phyloP scores from a whole-genome alignment of 2,797 vertebrate species.

The Anguilla marmorata region DNA sequence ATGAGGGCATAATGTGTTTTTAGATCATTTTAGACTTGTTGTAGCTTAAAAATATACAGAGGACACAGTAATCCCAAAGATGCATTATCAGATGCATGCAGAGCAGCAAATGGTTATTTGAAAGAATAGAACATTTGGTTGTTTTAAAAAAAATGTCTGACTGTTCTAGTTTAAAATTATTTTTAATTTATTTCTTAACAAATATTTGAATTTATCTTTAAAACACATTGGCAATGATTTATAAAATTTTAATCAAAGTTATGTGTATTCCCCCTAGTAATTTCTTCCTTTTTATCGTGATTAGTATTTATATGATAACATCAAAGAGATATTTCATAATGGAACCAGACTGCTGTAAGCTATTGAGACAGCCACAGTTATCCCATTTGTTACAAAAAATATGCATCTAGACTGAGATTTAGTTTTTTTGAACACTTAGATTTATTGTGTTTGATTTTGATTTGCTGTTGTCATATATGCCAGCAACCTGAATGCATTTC shows the following conservation, averaged over 20 bases:
- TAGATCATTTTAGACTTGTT: slow-evolving; percentile 12
- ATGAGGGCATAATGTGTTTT: slow-evolving; percentile 17
- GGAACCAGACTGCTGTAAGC: slow-evolving; percentile 57
- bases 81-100: not conserved
- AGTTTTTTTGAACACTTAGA: not conserved
- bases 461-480: not conserved
- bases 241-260: slow-evolving; percentile 73
- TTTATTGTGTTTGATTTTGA: not conserved
- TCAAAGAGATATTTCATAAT: slow-evolving; percentile 56
- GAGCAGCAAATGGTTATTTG: not conserved
- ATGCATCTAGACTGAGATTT: not conserved
- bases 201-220: slow-evolving; percentile 55
- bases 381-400: not conserved
- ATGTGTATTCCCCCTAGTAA: slow-evolving; percentile 63
- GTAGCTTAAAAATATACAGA: not conserved
- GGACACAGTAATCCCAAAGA: not conserved
- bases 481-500: not conserved
- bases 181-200: not conserved
- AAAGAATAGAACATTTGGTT: not conserved
- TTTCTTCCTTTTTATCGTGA: slow-evolving; percentile 64
- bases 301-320: slow-evolving; percentile 63
- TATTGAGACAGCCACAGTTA: slow-evolving; percentile 33
- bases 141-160: not conserved
- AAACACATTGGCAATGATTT: slow-evolving; percentile 60
- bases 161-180: not conserved